Percentiles rank a stretch among this genome's conserved stretches.
Evolutionary conservation across 2,888 invertebrate species (phyloP).

Genomic region (Romanomermis culicivorax): DNA sequence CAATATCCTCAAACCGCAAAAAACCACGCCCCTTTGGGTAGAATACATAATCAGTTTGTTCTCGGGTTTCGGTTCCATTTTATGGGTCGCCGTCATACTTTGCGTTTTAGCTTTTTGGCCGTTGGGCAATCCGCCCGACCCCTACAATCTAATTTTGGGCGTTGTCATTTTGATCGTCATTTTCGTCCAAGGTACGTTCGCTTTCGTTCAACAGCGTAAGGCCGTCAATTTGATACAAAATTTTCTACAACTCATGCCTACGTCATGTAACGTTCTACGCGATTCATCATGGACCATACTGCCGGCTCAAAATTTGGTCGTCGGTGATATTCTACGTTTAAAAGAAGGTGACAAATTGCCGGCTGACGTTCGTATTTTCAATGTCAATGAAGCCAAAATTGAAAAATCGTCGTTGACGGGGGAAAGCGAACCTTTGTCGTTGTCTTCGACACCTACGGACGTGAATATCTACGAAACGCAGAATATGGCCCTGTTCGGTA

Average conservation of each 20-base stretch:
- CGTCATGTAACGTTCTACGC: background rate
- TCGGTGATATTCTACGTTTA: background rate
- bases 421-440: background rate
- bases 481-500: constrained; percentile 3
- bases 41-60: background rate
- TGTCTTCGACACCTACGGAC: background rate
- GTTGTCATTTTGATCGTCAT: constrained; percentile 2
- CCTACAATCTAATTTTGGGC: background rate
- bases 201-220: background rate
- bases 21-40: background rate
- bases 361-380: constrained; percentile 1
- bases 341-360: constrained; percentile 1
- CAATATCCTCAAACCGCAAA: background rate
- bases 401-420: constrained; percentile 4
- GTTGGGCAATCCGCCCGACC: constrained; percentile 2
- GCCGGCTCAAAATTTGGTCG: background rate
- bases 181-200: background rate
- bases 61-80: background rate
- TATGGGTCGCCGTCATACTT: background rate
- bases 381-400: background rate
- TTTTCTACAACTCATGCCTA: background rate
- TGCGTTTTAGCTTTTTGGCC: background rate
- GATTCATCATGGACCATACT: background rate
- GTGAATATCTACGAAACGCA: constrained; percentile 1
- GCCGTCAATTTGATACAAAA: background rate